A percentile compares a stretch with the other conserved stretches of the same genome.
Evolutionary conservation across 2,888 invertebrate genomes (phyloP).

Genomic region (Bombyx huttoni): DNA sequence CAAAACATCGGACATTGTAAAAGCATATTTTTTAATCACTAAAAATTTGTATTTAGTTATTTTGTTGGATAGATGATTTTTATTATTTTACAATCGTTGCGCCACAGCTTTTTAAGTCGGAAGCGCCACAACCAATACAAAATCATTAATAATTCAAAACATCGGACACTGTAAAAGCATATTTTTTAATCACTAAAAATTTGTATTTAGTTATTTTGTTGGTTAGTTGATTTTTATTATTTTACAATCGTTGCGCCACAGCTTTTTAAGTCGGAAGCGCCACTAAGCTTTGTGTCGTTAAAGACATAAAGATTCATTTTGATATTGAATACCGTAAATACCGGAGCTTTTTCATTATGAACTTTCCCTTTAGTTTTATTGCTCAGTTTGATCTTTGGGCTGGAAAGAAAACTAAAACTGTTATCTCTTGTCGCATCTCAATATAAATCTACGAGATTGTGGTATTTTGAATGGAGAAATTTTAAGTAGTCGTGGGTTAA

Average conservation of each 20-base stretch:
- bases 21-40: no score
- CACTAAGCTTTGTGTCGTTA: not conserved
- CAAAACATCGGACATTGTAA: no score
- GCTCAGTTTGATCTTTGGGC: conserved; percentile 10
- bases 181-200: not conserved
- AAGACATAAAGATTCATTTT: not conserved
- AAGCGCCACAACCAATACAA: no score
- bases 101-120: not conserved
- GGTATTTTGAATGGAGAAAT: no score
- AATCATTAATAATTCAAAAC: no score
- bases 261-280: not conserved
- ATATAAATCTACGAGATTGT: no score
- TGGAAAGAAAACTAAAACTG: conserved; percentile 1
- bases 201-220: not conserved
- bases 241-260: not conserved
- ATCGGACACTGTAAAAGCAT: no score
- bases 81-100: not conserved
- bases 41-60: not conserved
- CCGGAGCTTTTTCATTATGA: not conserved
- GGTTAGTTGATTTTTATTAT: not conserved
- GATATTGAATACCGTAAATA: not conserved
- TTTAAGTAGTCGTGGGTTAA: no score
- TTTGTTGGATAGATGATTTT: not conserved
- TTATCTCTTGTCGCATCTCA: no score
- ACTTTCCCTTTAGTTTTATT: not conserved